Conservation (phyloP, 1,140 invertebrate genomes). For the Lordiphosa mommai region DNA sequence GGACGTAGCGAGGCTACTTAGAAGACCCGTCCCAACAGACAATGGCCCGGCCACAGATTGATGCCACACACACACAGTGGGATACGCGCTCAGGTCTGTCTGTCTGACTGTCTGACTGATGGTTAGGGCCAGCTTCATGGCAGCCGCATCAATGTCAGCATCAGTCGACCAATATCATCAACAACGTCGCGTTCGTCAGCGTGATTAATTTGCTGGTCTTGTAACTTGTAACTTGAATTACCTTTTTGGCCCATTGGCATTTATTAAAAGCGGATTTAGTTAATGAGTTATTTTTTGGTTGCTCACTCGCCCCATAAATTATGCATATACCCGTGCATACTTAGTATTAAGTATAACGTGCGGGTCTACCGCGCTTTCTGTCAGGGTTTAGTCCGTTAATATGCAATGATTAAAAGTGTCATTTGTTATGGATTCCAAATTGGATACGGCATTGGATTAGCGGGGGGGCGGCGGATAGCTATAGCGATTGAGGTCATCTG, state of each 20-base stretch:
- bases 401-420: conserved; percentile 76
- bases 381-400: conserved; percentile 59
- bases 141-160: conserved; percentile 75
- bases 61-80: conserved; percentile 41
- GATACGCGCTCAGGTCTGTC: conserved; percentile 6
- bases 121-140: conserved; percentile 55
- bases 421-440: conserved; percentile 57
- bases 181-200: conserved; percentile 70
- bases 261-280: conserved; percentile 78
- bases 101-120: conserved; percentile 32
- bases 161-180: conserved; percentile 76
- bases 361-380: conserved; percentile 32
- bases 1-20: conserved; percentile 4
- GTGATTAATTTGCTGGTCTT: conserved; percentile 73
- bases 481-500: no score
- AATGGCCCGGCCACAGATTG: conserved; percentile 37
- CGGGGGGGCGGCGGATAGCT: no score
- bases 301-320: conserved; percentile 60
- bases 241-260: conserved; percentile 45
- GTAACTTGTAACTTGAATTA: conserved; percentile 42
- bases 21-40: conserved; percentile 11
- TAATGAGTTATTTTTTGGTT: conserved; percentile 69
- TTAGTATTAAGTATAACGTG: conserved; percentile 23
- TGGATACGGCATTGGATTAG: background rate
- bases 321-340: conserved; percentile 14